Conservation (phyloP, 2,888 invertebrate species). For the Abrostola triplasia region DNA sequence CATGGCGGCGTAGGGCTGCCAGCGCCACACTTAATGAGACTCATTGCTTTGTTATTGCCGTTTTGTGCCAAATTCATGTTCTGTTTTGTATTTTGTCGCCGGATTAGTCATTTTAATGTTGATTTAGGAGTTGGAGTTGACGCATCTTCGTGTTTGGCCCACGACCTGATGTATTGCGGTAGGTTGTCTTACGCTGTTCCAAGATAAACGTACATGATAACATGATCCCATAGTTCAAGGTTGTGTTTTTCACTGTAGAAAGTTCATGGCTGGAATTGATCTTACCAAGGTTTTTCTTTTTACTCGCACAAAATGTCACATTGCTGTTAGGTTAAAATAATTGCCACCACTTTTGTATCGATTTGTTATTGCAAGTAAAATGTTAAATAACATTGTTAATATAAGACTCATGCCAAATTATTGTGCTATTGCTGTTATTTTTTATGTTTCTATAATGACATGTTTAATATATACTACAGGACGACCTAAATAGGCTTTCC, state of each 20-base stretch:
- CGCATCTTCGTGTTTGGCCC: not conserved
- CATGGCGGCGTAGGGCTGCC: slow-evolving; percentile 58
- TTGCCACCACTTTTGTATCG: too few species aligned
- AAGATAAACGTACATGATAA: too few species aligned
- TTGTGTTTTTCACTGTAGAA: not conserved
- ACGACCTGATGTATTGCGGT: not conserved
- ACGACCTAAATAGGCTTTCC: too few species aligned
- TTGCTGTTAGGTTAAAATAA: too few species aligned
- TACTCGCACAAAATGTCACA: too few species aligned
- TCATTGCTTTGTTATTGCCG: slow-evolving; percentile 54
- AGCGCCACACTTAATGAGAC: slow-evolving; percentile 56
- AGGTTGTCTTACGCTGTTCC: not conserved
- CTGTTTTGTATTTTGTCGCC: slow-evolving; percentile 38
- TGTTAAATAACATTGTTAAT: too few species aligned
- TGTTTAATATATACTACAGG: too few species aligned
- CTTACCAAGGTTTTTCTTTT: too few species aligned
- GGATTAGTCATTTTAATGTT: slow-evolving; percentile 32
- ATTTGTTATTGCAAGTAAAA: too few species aligned
- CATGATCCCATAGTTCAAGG: not conserved
- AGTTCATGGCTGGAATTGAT: not conserved
- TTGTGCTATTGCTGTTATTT: too few species aligned
- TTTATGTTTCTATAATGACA: too few species aligned
- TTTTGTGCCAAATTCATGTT: slow-evolving; percentile 57
- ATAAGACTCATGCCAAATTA: too few species aligned
- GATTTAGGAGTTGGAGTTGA: slow-evolving; percentile 14